These are phyloP conservation scores for Luscinia megarhynchos DNA, from an alignment of 2,797 vertebrate genomes.

Conservation along the genomic window DNA sequence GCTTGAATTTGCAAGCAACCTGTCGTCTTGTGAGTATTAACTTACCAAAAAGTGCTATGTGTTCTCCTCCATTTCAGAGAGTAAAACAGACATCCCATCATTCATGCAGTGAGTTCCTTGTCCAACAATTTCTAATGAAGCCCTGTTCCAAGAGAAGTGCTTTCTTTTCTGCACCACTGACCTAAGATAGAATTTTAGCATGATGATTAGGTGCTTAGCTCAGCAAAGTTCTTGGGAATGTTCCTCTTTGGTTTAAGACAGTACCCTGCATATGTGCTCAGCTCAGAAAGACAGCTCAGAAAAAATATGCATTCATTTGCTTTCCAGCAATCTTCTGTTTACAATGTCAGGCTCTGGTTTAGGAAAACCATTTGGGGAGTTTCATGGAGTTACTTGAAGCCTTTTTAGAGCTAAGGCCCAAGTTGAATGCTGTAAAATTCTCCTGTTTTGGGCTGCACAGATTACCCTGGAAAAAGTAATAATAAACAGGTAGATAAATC, in stretches of 20 bases:
- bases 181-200: neutral
- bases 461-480: neutral
- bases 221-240: neutral
- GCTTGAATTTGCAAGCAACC: slow-evolving; percentile 53
- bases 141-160: neutral
- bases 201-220: neutral
- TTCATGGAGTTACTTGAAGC: neutral
- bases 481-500: neutral
- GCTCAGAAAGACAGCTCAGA: neutral
- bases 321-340: neutral
- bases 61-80: neutral
- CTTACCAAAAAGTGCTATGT: neutral
- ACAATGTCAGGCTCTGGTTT: neutral
- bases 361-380: neutral
- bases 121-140: neutral
- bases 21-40: slow-evolving; percentile 80
- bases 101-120: neutral
- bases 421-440: neutral
- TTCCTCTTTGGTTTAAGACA: neutral
- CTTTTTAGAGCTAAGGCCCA: neutral
- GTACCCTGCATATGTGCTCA: neutral
- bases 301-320: neutral
- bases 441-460: neutral
- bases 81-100: neutral
- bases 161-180: neutral